A percentile compares a stretch with the other conserved stretches of the same genome.
Evolutionary conservation across 1,140 invertebrate species (phyloP).

Genomic region (Pinna nobilis): DNA sequence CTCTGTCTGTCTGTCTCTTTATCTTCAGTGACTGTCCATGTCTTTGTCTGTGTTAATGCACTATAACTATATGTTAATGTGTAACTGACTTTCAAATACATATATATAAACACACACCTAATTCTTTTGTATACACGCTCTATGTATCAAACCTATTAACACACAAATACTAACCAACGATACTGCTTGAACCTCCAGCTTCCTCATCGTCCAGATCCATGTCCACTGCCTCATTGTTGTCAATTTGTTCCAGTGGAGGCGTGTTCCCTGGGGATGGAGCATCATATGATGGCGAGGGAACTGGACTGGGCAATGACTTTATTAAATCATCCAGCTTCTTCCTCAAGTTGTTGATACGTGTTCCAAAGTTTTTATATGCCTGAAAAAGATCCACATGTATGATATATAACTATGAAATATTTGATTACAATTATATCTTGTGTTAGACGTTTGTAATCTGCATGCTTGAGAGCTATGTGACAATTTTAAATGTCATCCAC

Average conservation of each 20-base stretch:
- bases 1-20: too few species aligned
- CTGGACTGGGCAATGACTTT: constrained; percentile 76
- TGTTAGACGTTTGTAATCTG: neutral
- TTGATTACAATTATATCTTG: neutral
- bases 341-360: constrained; percentile 88
- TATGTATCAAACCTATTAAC: too few species aligned
- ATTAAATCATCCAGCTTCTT: constrained; percentile 88
- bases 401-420: neutral
- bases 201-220: constrained; percentile 59
- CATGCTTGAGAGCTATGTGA: neutral
- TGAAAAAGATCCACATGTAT: constrained; percentile 72
- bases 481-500: neutral
- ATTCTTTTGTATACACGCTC: too few species aligned
- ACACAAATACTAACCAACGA: constrained; percentile 6
- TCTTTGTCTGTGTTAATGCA: too few species aligned
- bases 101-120: too few species aligned
- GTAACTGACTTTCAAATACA: too few species aligned
- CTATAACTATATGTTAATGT: too few species aligned
- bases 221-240: constrained; percentile 58
- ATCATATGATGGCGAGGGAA: constrained; percentile 75
- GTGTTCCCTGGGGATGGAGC: constrained; percentile 82
- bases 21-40: too few species aligned
- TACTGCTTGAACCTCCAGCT: neutral
- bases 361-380: constrained; percentile 95
- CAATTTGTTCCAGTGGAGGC: constrained; percentile 47